Base-by-base conservation (phyloP, 2,888 invertebrate genomes). In the Chloroclystis v-ata region DNA sequence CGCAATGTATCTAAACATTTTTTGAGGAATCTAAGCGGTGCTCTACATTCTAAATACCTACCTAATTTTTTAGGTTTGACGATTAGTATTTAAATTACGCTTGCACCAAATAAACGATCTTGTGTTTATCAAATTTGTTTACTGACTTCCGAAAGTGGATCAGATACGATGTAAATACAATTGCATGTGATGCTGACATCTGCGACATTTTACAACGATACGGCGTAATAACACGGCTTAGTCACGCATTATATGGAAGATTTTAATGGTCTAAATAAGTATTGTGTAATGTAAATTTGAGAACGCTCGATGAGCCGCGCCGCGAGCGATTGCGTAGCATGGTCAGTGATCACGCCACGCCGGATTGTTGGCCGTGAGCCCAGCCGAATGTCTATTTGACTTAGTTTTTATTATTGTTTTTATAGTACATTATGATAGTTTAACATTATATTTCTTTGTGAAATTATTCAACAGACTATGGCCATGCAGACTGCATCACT, bases 261-360 rank as follows among this genome's bases (percentile, higher is more conserved):
- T 20, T 20, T 20, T 20, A 20, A 4, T 20, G 20, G n/a, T 33
- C 10, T 33, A 8, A 8, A 8, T 28, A 8, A 7, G 12, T 14
- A 14, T 14, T 14, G 9, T 14, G 32, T 32, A 4, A 30, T 30
- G 8, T 4, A 26, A 9, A 32, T 9, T 32, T 20, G 2, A 20
- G 5, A 5, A 20, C 3, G 3, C 16, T 13, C 32, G 37, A 4
- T 12, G 24, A 38, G 32, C 8, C 26, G 30, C 44, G 32, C 8
- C 26, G 30, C 44, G 37, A 37, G 42, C 43, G 44, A 45, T 42
- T 43, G 43, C 56, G 67, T 61, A 60, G 61, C 70, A 65, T 68
- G 74, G 73, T 70, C 74, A 69, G 68, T 61, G 72, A 78, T 73
- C 75, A 76, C 75, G 72, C 83, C 80, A 82, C 80, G 32, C 10